These are phyloP conservation scores for Orgyia antiqua DNA, from an alignment of 2,888 invertebrate species.

Conservation along the genomic window DNA sequence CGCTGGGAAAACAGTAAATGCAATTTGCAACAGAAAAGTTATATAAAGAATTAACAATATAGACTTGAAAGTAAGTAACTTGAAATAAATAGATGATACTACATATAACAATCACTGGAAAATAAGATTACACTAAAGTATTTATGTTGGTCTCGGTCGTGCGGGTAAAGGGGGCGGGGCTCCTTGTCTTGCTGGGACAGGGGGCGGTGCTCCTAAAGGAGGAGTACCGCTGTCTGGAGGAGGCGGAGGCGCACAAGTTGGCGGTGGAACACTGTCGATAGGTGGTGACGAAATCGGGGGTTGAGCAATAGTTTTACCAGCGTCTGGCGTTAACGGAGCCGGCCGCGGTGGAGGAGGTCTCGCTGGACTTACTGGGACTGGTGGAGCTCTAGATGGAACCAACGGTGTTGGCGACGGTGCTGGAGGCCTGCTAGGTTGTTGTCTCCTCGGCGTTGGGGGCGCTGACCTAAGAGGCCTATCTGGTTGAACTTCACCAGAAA, in stretches of 20 bases:
- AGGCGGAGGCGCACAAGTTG: slow-evolving; percentile 80
- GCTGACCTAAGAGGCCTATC: slow-evolving; percentile 63
- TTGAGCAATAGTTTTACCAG: slow-evolving; percentile 50
- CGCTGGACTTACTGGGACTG: slow-evolving; percentile 66
- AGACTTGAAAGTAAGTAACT: too few relatives aligned
- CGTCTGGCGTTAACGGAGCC: slow-evolving; percentile 71
- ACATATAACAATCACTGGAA: too few relatives aligned
- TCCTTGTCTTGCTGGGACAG: slow-evolving; percentile 76
- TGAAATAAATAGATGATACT: too few relatives aligned
- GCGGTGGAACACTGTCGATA: slow-evolving; percentile 79
- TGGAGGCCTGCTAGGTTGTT: slow-evolving; percentile 80
- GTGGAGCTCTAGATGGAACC: slow-evolving; percentile 62
- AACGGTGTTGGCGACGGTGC: slow-evolving; percentile 76
- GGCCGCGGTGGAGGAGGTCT: slow-evolving; percentile 80
- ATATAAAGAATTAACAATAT: neutral
- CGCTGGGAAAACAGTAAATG: slow-evolving; percentile 7
- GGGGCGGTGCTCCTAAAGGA: slow-evolving; percentile 57
- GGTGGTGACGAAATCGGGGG: slow-evolving; percentile 69
- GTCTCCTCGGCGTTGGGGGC: slow-evolving; percentile 69
- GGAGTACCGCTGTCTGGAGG: slow-evolving; percentile 51
- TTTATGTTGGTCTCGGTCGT: slow-evolving; percentile 59
- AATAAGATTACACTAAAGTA: too few relatives aligned
- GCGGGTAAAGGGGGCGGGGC: slow-evolving; percentile 84
- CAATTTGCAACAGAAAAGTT: slow-evolving; percentile 5
- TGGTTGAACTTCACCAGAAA: slow-evolving; percentile 73